Conservation (phyloP, 1,140 invertebrate genomes). For the Tetragonula clypearis region DNA sequence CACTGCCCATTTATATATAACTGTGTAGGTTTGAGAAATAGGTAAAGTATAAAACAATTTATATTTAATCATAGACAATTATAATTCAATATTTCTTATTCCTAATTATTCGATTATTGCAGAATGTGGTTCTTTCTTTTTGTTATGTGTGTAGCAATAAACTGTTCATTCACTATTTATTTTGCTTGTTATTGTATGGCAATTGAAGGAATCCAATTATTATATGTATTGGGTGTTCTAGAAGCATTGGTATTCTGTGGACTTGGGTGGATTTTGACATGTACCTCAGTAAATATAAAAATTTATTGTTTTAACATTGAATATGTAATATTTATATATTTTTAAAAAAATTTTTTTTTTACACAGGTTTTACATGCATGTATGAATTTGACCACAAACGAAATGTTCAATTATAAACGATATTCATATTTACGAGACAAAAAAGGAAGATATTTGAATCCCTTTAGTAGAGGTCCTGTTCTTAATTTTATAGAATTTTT, state of each 20-base stretch:
- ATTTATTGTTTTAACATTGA: background rate
- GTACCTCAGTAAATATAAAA: slow-evolving; percentile 89
- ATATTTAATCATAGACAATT: background rate
- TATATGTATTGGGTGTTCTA: slow-evolving; percentile 90
- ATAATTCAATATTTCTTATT: background rate
- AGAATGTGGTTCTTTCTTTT: slow-evolving; percentile 96
- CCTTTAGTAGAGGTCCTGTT: slow-evolving; percentile 92
- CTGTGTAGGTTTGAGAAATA: slow-evolving; percentile 92
- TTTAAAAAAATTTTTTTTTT: slow-evolving; percentile 41
- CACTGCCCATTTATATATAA: slow-evolving; percentile 98
- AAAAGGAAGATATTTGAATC: slow-evolving; percentile 93
- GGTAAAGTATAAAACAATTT: slow-evolving; percentile 74
- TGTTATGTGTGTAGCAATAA: slow-evolving; percentile 92
- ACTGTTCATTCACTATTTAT: slow-evolving; percentile 93
- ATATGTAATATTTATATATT: background rate
- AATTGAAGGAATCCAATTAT: slow-evolving; percentile 91
- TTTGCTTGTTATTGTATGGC: slow-evolving; percentile 94
- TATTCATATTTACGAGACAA: slow-evolving; percentile 94
- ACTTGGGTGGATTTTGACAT: slow-evolving; percentile 92
- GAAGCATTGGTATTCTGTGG: slow-evolving; percentile 93
- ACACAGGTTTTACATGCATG: slow-evolving; percentile 91
- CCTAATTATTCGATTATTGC: slow-evolving; percentile 64
- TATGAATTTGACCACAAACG: slow-evolving; percentile 96
- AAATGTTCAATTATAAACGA: slow-evolving; percentile 95
- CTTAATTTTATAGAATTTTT: slow-evolving; percentile 95